phyloP scores from a whole-genome alignment of 2,888 invertebrate species.

The Torymus auratus region DNA sequence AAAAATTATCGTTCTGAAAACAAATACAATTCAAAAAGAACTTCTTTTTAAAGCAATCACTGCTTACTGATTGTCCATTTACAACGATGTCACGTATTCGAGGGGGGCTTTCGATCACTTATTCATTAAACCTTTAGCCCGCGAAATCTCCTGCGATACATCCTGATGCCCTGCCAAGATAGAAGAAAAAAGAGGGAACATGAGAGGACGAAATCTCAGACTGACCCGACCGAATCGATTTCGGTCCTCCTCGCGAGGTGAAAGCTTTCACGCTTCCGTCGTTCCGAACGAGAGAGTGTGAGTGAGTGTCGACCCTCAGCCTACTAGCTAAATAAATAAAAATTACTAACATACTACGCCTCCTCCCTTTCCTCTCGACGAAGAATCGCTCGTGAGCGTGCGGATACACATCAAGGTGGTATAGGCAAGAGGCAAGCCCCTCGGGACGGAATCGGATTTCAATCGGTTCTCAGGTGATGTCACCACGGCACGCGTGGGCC shows the following conservation, averaged over 20 bases:
- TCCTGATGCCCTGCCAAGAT: too few relatives aligned
- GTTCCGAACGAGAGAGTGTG: not conserved
- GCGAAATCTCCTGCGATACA: not conserved
- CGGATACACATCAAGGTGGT: not conserved
- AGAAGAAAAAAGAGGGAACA: not conserved
- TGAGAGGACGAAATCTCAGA: too few relatives aligned
- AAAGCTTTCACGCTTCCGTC: too few relatives aligned
- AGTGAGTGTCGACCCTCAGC: not conserved
- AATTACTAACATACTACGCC: not conserved
- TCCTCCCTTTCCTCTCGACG: too few relatives aligned
- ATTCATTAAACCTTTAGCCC: slow-evolving; percentile 6
- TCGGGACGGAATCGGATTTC: slow-evolving; percentile 54
- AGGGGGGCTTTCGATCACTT: slow-evolving; percentile 1
- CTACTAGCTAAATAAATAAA: slow-evolving; percentile 14
- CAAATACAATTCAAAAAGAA: too few relatives aligned
- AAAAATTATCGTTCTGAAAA: too few relatives aligned
- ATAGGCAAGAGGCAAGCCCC: slow-evolving; percentile 27
- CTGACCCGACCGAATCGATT: too few relatives aligned
- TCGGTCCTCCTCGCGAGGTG: too few relatives aligned
- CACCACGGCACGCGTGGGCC: not conserved
- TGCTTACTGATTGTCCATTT: slow-evolving; percentile 21
- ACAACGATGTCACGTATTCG: not conserved
- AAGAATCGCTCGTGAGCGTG: too few relatives aligned
- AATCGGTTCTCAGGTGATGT: slow-evolving; percentile 58
- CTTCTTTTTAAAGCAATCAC: not conserved